phyloP scores from a whole-genome alignment of 2,888 invertebrate genomes.

The Augochlorella aurata region DNA sequence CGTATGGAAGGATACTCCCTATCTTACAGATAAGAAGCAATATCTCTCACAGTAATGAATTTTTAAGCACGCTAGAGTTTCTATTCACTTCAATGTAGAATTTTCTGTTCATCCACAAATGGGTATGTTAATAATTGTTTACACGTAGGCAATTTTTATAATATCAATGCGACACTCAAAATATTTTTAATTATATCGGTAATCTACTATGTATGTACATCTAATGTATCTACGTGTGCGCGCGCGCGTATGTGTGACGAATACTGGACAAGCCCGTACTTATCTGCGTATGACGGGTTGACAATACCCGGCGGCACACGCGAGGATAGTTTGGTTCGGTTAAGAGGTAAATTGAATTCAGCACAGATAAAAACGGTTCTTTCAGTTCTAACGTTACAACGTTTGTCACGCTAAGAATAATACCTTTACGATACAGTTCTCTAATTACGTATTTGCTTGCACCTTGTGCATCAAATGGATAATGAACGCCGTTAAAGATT shows the following conservation, averaged over 20 bases:
- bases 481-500: constrained; percentile 25
- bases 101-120: background rate
- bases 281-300: constrained; percentile 29
- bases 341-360: constrained; percentile 29
- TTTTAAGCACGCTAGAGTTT: background rate
- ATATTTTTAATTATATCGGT: background rate
- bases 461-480: background rate
- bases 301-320: constrained; percentile 36
- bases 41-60: background rate
- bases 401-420: constrained; percentile 59
- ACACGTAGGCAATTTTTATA: background rate
- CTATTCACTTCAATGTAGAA: background rate
- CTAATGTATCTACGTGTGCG: background rate
- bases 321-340: constrained; percentile 1
- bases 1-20: background rate
- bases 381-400: constrained; percentile 39
- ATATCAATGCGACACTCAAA: background rate
- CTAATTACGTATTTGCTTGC: constrained; percentile 39
- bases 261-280: constrained; percentile 2
- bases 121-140: background rate
- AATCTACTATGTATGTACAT: background rate
- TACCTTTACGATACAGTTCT: constrained; percentile 39
- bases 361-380: constrained; percentile 39
- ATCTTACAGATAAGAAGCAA: background rate
- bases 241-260: background rate